Percentiles rank a stretch among this genome's conserved stretches.
Conservation (phyloP, 2,113 vertebrate species). For the Xiphophorus couchianus region DNA sequence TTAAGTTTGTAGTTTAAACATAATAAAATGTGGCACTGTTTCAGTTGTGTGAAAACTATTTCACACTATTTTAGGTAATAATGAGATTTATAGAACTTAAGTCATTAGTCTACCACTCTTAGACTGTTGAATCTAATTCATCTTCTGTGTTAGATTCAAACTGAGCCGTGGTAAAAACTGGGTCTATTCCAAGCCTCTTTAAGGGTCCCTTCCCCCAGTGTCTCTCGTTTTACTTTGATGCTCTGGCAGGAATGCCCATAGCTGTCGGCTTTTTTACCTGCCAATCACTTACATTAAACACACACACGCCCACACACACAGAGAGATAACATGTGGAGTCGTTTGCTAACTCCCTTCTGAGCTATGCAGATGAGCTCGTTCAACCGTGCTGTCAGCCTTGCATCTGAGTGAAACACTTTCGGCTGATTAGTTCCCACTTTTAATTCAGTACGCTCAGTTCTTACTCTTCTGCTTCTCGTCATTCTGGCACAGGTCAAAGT, state of each 20-base stretch:
- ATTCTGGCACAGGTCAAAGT: slow-evolving; percentile 20
- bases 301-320: slow-evolving; percentile 17
- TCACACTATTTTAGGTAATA: background rate
- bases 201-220: slow-evolving; percentile 8
- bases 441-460: background rate
- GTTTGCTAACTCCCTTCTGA: slow-evolving; percentile 25
- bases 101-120: background rate
- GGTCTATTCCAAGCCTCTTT: slow-evolving; percentile 28
- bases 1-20: too few species aligned
- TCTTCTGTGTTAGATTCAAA: slow-evolving; percentile 5
- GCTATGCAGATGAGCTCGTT: slow-evolving; percentile 50
- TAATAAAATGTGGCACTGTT: too few species aligned
- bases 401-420: background rate
- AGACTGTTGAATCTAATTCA: background rate
- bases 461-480: slow-evolving; percentile 20
- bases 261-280: slow-evolving; percentile 31
- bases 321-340: slow-evolving; percentile 18
- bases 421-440: background rate
- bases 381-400: background rate
- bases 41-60: too few species aligned
- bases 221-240: slow-evolving; percentile 51
- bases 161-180: slow-evolving; percentile 17
- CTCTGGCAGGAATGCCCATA: slow-evolving; percentile 46
- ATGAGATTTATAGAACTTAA: background rate
- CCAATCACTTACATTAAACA: slow-evolving; percentile 44